Conservation (phyloP, 2,888 invertebrate genomes). For the Ophraella communa region DNA sequence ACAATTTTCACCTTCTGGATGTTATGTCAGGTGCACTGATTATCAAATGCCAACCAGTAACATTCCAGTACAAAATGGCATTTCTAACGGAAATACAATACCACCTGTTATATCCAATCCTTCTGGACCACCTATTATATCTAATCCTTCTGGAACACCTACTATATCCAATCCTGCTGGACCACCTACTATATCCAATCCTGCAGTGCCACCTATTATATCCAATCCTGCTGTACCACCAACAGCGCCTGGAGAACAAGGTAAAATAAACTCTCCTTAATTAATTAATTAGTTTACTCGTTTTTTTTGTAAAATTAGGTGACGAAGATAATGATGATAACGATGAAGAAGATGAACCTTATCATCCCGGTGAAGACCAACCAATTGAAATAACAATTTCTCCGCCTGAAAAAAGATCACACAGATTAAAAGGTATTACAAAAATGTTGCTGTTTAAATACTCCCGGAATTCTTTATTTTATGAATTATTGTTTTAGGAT, state of each 20-base stretch:
- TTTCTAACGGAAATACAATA: no score
- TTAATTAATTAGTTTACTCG: neutral
- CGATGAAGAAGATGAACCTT: conserved; percentile 21
- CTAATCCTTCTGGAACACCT: neutral
- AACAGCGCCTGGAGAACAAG: neutral
- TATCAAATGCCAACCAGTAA: neutral
- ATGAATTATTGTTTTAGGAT: no score
- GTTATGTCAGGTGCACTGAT: conserved; percentile 15
- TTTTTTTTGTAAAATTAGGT: neutral
- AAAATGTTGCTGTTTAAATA: no score
- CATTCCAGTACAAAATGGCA: no score
- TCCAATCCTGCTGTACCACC: neutral
- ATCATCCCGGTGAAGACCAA: conserved; percentile 22
- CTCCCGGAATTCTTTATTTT: neutral
- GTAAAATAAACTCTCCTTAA: neutral
- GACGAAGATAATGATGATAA: conserved; percentile 2
- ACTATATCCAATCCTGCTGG: neutral
- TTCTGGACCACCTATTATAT: neutral
- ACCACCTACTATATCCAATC: neutral
- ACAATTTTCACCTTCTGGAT: conserved; percentile 14
- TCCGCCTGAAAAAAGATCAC: conserved; percentile 12
- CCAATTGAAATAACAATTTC: conserved; percentile 17
- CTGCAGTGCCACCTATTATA: neutral
- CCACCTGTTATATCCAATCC: neutral
- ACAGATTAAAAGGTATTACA: neutral